Evolutionary conservation across 2,113 vertebrate genomes (phyloP).

Genomic region (Perca flavescens): DNA sequence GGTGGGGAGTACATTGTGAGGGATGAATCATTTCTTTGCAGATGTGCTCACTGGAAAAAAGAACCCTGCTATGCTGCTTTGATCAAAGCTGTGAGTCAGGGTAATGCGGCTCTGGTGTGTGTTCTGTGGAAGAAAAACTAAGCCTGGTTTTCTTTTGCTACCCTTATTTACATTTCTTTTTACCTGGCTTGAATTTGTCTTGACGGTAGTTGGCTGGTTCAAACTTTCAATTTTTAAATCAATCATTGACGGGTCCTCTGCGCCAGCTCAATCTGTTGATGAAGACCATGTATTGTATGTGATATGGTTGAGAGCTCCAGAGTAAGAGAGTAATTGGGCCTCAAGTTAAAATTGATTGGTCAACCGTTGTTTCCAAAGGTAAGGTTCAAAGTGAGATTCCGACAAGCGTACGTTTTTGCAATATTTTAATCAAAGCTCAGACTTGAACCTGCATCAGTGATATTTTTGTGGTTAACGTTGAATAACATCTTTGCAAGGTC

Average conservation of each 20-base stretch:
- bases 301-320: background rate
- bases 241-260: background rate
- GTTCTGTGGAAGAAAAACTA: background rate
- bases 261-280: background rate
- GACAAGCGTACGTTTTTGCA: background rate
- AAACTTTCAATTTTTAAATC: background rate
- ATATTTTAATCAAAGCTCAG: background rate
- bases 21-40: slow-evolving; percentile 68
- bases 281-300: background rate
- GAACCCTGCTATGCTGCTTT: slow-evolving; percentile 36
- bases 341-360: background rate
- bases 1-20: slow-evolving; percentile 23
- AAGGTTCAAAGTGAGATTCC: background rate
- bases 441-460: background rate
- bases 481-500: background rate
- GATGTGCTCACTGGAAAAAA: slow-evolving; percentile 46
- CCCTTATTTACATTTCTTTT: background rate
- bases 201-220: background rate
- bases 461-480: background rate
- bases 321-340: background rate
- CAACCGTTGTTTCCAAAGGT: background rate
- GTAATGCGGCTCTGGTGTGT: slow-evolving; percentile 34
- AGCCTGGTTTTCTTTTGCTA: slow-evolving; percentile 3
- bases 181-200: background rate
- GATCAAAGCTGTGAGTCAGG: slow-evolving; percentile 61